A percentile compares a stretch with the other conserved stretches of the same genome.
These are phyloP conservation scores for Heteronetta atricapilla DNA, from an alignment of 2,113 vertebrate species.

Conservation along the genomic window DNA sequence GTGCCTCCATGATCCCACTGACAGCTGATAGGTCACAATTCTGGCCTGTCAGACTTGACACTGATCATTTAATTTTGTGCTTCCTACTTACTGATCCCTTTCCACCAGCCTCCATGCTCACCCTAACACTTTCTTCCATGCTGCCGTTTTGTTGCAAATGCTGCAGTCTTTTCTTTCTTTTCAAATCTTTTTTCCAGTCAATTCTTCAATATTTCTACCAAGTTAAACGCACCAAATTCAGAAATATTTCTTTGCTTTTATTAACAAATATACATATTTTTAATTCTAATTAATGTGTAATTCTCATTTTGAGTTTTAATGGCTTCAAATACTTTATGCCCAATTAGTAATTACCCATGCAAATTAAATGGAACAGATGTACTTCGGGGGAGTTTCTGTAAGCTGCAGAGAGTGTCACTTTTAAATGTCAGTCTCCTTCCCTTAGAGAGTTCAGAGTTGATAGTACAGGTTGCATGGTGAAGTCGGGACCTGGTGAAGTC, in stretches of 20 bases:
- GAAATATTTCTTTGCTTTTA: background rate
- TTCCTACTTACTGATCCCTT: background rate
- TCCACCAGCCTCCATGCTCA: background rate
- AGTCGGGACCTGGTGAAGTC: background rate
- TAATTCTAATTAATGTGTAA: background rate
- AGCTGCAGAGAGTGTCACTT: background rate
- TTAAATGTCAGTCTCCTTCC: background rate
- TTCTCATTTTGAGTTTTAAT: constrained; percentile 28
- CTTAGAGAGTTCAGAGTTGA: background rate
- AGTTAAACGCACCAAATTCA: background rate
- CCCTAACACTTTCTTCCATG: background rate
- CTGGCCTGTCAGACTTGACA: background rate
- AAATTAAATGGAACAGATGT: constrained; percentile 24
- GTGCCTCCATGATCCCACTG: background rate
- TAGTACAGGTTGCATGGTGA: background rate
- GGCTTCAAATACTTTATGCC: constrained; percentile 16
- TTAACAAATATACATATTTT: background rate
- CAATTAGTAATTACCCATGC: background rate
- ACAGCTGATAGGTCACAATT: constrained; percentile 30
- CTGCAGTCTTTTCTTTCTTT: background rate
- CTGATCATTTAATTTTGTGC: background rate
- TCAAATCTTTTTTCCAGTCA: background rate
- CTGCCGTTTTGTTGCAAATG: background rate
- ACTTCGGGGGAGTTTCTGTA: constrained; percentile 5
- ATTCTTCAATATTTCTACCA: background rate